Conservation (phyloP, 2,888 invertebrate species). For the Anthrax anthrax region DNA sequence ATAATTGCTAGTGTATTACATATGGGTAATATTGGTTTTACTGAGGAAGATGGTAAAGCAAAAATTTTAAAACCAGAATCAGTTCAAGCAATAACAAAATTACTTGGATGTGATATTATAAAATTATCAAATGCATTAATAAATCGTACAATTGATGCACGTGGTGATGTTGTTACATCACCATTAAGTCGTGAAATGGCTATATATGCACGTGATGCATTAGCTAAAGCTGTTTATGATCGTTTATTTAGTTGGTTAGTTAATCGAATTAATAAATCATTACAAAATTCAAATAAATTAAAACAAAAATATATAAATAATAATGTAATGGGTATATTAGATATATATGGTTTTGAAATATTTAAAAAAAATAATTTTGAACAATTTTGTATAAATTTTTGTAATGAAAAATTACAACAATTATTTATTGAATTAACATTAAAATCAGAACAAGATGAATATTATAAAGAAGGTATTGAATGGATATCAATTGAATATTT, state of each 20-base stretch:
- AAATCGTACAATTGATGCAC: slow-evolving; percentile 74
- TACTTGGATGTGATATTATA: slow-evolving; percentile 55
- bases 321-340: slow-evolving; percentile 76
- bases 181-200: slow-evolving; percentile 70
- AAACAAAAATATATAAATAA: too few relatives aligned
- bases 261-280: slow-evolving; percentile 57
- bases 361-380: slow-evolving; percentile 68
- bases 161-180: slow-evolving; percentile 66
- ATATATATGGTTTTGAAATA: slow-evolving; percentile 91
- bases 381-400: slow-evolving; percentile 92
- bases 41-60: slow-evolving; percentile 55
- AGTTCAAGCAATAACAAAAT: slow-evolving; percentile 49
- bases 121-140: slow-evolving; percentile 60
- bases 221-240: slow-evolving; percentile 84
- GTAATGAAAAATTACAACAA: slow-evolving; percentile 90
- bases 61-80: slow-evolving; percentile 51
- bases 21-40: slow-evolving; percentile 73
- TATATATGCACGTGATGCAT: slow-evolving; percentile 74
- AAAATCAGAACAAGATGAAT: slow-evolving; percentile 87
- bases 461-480: slow-evolving; percentile 76
- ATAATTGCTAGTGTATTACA: slow-evolving; percentile 77
- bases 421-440: slow-evolving; percentile 82
- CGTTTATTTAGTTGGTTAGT: slow-evolving; percentile 86
- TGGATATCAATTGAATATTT: slow-evolving; percentile 84
- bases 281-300: slow-evolving; percentile 42